These are phyloP conservation scores for Hylaeus anthracinus DNA, from an alignment of 1,140 invertebrate species.

Conservation along the genomic window DNA sequence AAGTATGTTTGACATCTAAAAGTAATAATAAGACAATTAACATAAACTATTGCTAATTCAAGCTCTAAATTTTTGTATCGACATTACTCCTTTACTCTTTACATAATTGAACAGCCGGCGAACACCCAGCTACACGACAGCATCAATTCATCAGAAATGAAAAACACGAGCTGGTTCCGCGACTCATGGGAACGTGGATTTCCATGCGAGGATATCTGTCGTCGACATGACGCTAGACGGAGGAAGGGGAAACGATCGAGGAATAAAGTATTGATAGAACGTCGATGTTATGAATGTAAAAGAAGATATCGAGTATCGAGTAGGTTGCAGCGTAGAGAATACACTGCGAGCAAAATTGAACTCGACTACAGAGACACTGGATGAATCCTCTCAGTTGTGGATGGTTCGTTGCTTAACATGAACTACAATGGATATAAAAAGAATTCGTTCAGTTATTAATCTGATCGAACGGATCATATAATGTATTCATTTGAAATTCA, in stretches of 20 bases:
- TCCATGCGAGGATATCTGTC: background rate
- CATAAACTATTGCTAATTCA: no score
- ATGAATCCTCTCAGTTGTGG: background rate
- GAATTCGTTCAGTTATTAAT: no score
- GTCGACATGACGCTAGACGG: background rate
- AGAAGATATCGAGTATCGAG: background rate
- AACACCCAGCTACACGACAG: slow-evolving; percentile 1
- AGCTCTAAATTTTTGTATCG: no score
- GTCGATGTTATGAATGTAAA: slow-evolving; percentile 19
- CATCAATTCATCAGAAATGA: slow-evolving; percentile 23
- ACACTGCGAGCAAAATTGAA: no score
- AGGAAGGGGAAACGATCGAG: background rate
- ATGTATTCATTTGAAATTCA: no score
- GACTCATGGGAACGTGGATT: background rate
- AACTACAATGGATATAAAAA: no score
- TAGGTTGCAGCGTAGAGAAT: no score
- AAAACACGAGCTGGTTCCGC: slow-evolving; percentile 2
- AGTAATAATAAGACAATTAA: no score
- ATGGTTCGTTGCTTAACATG: no score
- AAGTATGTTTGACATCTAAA: no score
- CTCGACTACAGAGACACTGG: background rate
- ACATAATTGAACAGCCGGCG: background rate
- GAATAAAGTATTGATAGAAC: slow-evolving; percentile 23
- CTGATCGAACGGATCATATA: no score
- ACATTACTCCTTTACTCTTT: no score